Percentiles rank a stretch among this genome's conserved stretches.
These are phyloP conservation scores for Etheostoma nigrum DNA, from an alignment of 2,797 vertebrate species.

Conservation along the genomic window DNA sequence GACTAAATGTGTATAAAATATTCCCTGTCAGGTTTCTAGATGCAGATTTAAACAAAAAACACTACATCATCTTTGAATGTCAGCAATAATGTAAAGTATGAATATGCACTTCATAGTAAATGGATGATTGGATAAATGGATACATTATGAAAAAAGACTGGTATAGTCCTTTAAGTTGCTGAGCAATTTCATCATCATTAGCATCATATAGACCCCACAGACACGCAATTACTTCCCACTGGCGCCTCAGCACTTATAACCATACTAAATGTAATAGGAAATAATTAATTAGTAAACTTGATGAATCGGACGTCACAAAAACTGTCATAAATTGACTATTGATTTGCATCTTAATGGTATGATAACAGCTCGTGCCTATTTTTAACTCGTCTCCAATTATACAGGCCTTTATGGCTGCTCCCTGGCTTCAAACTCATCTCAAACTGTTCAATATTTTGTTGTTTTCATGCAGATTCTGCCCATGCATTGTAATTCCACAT, in stretches of 20 bases:
- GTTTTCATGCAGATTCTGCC: constrained; percentile 9
- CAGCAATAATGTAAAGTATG: neutral
- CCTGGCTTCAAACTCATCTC: constrained; percentile 20
- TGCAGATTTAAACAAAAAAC: neutral
- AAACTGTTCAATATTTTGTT: constrained; percentile 30
- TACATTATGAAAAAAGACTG: constrained; percentile 6
- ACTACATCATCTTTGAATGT: constrained; percentile 9
- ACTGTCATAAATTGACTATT: constrained; percentile 48
- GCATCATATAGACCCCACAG: constrained; percentile 42
- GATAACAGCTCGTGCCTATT: constrained; percentile 41
- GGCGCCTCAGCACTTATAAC: constrained; percentile 58
- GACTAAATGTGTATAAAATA: neutral
- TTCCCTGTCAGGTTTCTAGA: neutral
- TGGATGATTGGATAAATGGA: neutral
- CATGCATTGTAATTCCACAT: constrained; percentile 26
- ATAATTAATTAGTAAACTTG: constrained; percentile 72
- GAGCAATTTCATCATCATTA: constrained; percentile 52
- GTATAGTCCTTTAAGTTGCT: constrained; percentile 17
- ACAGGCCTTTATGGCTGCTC: constrained; percentile 6
- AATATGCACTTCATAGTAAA: constrained; percentile 7
- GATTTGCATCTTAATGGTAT: constrained; percentile 49
- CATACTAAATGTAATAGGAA: constrained; percentile 49
- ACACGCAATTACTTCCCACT: constrained; percentile 40
- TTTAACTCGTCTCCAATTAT: constrained; percentile 35
- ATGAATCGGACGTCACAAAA: constrained; percentile 68